phyloP scores from a whole-genome alignment of 2,797 vertebrate genomes.

The Chromis chromis region DNA sequence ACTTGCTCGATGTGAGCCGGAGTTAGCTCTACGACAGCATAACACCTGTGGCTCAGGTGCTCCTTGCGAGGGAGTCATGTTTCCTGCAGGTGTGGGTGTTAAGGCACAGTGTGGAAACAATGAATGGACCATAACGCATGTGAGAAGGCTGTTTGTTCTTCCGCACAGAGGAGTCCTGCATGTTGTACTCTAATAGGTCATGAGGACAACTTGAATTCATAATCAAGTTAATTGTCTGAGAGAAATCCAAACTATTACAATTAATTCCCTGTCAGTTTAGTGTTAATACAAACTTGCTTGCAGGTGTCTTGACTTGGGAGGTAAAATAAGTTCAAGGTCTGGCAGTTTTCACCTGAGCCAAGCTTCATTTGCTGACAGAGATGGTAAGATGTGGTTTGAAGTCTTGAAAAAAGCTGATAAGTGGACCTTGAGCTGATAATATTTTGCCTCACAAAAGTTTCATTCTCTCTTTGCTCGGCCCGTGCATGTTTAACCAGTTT shows the following conservation, averaged over 20 bases:
- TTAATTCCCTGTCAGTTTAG: not conserved
- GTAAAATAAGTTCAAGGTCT: not conserved
- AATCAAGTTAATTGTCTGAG: too few species aligned
- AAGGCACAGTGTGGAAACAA: slow-evolving; percentile 14
- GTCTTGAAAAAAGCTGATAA: not conserved
- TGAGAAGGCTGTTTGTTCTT: not conserved
- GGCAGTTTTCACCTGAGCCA: not conserved
- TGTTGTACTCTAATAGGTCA: not conserved
- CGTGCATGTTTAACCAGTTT: slow-evolving; percentile 27
- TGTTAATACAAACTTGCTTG: not conserved
- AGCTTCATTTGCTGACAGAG: not conserved
- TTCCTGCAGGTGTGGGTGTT: slow-evolving; percentile 56
- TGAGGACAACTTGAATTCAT: too few species aligned
- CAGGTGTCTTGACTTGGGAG: not conserved
- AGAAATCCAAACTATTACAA: not conserved
- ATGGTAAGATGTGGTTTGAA: not conserved
- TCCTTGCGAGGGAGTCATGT: slow-evolving; percentile 54
- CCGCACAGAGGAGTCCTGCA: not conserved
- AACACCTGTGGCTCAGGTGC: slow-evolving; percentile 82
- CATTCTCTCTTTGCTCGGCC: slow-evolving; percentile 1
- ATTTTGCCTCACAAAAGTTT: not conserved
- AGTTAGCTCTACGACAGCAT: not conserved
- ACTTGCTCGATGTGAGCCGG: slow-evolving; percentile 47
- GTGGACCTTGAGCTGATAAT: not conserved
- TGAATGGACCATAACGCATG: slow-evolving; percentile 7